These are phyloP conservation scores for Rhynchopsitta pachyrhyncha DNA, from an alignment of 2,113 vertebrate species.

Conservation along the genomic window DNA sequence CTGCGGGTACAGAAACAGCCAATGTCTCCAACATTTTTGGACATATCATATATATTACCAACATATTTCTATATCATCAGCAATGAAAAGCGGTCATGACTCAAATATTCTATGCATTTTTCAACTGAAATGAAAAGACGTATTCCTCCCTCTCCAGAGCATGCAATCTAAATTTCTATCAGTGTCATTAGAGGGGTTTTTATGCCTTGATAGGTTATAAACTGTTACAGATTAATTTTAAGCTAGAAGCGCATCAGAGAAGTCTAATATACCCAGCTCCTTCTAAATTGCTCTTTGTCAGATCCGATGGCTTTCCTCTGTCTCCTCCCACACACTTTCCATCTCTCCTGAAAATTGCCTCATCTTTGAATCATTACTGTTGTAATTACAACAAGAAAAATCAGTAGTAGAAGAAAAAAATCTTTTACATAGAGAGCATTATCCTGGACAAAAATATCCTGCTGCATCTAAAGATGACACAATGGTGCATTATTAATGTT, in stretches of 20 bases:
- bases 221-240: slow-evolving; percentile 53
- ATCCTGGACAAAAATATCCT: slow-evolving; percentile 54
- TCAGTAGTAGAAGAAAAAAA: slow-evolving; percentile 25
- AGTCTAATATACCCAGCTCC: slow-evolving; percentile 32
- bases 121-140: background rate
- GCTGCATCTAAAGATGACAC: slow-evolving; percentile 35
- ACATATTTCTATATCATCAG: background rate
- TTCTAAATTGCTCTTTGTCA: slow-evolving; percentile 66
- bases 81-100: background rate
- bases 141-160: background rate
- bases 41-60: background rate
- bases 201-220: slow-evolving; percentile 27
- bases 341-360: slow-evolving; percentile 62
- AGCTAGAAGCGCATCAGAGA: slow-evolving; percentile 20
- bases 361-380: slow-evolving; percentile 56
- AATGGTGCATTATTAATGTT: background rate
- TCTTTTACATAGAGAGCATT: slow-evolving; percentile 31
- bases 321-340: slow-evolving; percentile 58
- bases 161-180: background rate
- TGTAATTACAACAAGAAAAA: slow-evolving; percentile 62
- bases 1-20: background rate
- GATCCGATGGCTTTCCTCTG: slow-evolving; percentile 34
- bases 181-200: background rate
- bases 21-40: background rate
- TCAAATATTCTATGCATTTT: background rate